Conservation (phyloP, 2,113 vertebrate species). For the Campylorhamphus procurvoides region DNA sequence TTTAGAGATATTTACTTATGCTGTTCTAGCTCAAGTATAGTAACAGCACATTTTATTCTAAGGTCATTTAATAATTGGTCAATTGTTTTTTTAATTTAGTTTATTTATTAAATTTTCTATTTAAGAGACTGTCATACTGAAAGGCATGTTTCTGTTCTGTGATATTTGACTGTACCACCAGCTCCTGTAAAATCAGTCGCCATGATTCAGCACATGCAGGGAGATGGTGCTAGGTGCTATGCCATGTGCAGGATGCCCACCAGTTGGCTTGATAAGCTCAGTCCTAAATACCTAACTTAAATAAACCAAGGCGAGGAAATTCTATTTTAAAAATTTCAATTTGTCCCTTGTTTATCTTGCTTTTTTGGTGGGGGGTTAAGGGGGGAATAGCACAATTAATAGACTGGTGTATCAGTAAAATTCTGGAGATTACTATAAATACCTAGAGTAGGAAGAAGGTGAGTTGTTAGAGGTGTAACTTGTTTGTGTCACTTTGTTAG, state of each 20-base stretch:
- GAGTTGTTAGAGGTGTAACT: slow-evolving; percentile 29
- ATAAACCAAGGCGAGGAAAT: slow-evolving; percentile 10
- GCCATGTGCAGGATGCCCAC: slow-evolving; percentile 25
- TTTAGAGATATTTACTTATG: slow-evolving; percentile 53
- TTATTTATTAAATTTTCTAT: not conserved
- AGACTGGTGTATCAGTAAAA: slow-evolving; percentile 7
- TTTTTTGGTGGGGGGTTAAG: not conserved
- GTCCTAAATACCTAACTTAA: slow-evolving; percentile 36
- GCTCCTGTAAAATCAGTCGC: slow-evolving; percentile 14
- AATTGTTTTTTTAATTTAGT: not conserved
- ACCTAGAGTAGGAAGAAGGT: slow-evolving; percentile 60
- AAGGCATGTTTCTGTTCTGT: not conserved
- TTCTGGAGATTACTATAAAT: slow-evolving; percentile 34
- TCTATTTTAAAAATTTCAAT: slow-evolving; percentile 11
- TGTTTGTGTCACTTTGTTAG: slow-evolving; percentile 52
- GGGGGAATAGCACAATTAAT: not conserved
- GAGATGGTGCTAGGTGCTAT: not conserved
- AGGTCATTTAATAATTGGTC: not conserved
- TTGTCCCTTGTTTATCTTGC: slow-evolving; percentile 31
- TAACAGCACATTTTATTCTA: not conserved
- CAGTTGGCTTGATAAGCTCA: slow-evolving; percentile 37
- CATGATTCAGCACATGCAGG: slow-evolving; percentile 23
- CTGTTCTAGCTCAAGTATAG: not conserved
- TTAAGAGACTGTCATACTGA: not conserved
- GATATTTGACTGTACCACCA: not conserved